A percentile compares a stretch with the other conserved stretches of the same genome.
Conservation (phyloP, 2,888 invertebrate genomes). For the Papilio elwesi region DNA sequence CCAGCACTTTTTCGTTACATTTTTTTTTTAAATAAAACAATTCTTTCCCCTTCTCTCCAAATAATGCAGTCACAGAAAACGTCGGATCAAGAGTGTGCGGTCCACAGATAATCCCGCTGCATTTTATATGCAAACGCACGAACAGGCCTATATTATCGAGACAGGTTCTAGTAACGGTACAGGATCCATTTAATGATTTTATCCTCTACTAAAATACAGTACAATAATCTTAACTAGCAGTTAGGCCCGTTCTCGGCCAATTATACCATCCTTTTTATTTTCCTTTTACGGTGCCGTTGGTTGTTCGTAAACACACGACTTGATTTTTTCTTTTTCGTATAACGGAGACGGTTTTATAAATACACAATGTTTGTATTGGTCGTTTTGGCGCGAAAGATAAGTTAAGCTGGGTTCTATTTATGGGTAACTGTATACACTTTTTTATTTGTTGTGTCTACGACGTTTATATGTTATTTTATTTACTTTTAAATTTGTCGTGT, state of each 20-base stretch:
- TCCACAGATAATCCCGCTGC: conserved; percentile 29
- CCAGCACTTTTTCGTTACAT: too few relatives aligned
- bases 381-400: conserved; percentile 37
- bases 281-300: conserved; percentile 41
- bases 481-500: too few relatives aligned
- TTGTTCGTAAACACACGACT: conserved; percentile 49
- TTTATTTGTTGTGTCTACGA: conserved; percentile 9
- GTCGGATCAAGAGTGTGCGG: conserved; percentile 24
- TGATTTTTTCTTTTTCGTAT: conserved; percentile 47
- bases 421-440: conserved; percentile 1
- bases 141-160: conserved; percentile 31
- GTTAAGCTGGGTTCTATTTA: conserved; percentile 18
- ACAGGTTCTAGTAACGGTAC: conserved; percentile 66
- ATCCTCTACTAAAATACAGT: conserved; percentile 39
- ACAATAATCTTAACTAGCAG: conserved; percentile 40
- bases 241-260: conserved; percentile 40
- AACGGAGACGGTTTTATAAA: conserved; percentile 47
- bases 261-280: conserved; percentile 37
- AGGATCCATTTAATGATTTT: conserved; percentile 39
- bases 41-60: neutral
- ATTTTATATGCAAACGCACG: conserved; percentile 27
- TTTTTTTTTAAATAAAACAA: neutral
- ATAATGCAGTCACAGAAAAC: neutral
- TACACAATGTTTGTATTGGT: conserved; percentile 31
- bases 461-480: conserved; percentile 15